phyloP scores from a whole-genome alignment of 2,113 vertebrate genomes.

The Actinemys pallida region DNA sequence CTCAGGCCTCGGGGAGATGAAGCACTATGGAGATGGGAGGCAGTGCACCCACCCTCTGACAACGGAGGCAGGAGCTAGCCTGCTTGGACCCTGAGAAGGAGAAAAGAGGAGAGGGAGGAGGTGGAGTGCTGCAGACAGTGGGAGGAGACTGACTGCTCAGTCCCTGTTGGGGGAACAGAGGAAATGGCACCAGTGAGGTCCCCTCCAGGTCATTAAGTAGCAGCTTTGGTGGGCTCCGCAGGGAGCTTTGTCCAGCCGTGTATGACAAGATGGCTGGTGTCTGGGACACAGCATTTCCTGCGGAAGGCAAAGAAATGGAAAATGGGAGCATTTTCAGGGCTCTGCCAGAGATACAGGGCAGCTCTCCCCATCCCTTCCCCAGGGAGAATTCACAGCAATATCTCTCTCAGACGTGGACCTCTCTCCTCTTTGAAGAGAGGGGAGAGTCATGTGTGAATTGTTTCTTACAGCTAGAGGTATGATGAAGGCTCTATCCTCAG shows the following conservation, averaged over 20 bases:
- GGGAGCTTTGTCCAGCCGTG: not conserved
- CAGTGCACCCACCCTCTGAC: not conserved
- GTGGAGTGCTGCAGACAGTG: fast-evolving
- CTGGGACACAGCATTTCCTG: not conserved
- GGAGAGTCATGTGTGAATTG: not conserved
- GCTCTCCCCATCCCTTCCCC: not conserved
- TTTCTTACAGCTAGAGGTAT: constrained; percentile 63
- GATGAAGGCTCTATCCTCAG: constrained; percentile 48
- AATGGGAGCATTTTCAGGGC: not conserved
- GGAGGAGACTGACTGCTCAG: not conserved
- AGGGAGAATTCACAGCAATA: not conserved
- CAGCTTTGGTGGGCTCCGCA: not conserved
- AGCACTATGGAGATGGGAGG: not conserved
- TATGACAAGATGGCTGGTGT: not conserved
- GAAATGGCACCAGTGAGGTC: not conserved
- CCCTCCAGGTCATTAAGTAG: not conserved
- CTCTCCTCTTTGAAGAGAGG: not conserved
- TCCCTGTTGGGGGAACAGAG: not conserved
- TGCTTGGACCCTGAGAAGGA: not conserved
- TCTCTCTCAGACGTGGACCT: not conserved
- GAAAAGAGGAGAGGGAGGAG: not conserved
- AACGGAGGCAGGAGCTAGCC: not conserved
- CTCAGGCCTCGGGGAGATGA: not conserved
- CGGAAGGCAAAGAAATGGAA: not conserved
- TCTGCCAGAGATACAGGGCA: not conserved